Evolutionary conservation across 2,113 vertebrate species (phyloP).

Genomic region (Ailuropoda melanoleuca): DNA sequence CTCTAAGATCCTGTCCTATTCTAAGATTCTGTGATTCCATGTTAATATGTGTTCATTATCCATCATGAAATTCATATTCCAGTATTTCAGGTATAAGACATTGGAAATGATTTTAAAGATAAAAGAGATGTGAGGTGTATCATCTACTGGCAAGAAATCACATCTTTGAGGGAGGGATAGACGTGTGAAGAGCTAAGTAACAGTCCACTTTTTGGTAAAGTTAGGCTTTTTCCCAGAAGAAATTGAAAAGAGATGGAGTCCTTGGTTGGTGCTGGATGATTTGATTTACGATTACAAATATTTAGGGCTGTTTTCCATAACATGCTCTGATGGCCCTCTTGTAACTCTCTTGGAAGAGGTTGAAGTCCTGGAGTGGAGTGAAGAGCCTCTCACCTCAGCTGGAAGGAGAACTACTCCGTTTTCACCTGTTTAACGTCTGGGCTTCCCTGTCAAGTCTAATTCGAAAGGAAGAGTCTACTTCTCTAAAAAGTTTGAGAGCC

Average conservation of each 20-base stretch:
- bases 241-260: neutral
- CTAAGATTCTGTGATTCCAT: neutral
- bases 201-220: neutral
- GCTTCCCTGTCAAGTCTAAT: neutral
- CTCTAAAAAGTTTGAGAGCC: neutral
- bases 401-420: neutral
- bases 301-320: constrained; percentile 10
- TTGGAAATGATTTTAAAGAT: neutral
- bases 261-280: neutral
- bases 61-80: neutral
- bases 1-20: neutral
- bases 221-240: neutral
- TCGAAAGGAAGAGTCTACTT: neutral
- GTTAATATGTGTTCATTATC: neutral
- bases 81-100: neutral
- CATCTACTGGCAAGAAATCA: neutral
- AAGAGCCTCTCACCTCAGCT: neutral
- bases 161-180: neutral
- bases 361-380: neutral
- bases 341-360: neutral
- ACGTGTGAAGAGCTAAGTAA: neutral
- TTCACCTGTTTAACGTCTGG: neutral
- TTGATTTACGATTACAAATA: neutral
- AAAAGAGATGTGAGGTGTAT: neutral
- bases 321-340: neutral